Evolutionary conservation across 2,888 invertebrate genomes (phyloP).

Genomic region (Leptothorax acervorum): DNA sequence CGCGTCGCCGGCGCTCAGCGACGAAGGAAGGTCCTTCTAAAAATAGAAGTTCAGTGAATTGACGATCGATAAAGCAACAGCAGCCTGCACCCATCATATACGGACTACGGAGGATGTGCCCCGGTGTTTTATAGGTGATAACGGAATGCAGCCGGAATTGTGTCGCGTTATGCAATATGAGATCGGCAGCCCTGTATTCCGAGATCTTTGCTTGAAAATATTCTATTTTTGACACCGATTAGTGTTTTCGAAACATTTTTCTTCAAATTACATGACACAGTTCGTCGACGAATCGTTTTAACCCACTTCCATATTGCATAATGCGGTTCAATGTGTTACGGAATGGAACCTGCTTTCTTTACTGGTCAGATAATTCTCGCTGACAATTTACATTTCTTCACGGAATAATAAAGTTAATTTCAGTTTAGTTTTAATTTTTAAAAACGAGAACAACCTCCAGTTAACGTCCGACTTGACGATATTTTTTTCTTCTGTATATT

Average conservation of each 20-base stretch:
- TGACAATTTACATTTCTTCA: background rate
- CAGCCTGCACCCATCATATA: slow-evolving; percentile 47
- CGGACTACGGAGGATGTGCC: slow-evolving; percentile 18
- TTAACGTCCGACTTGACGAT: background rate
- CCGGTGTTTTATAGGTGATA: slow-evolving; percentile 45
- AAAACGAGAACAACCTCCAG: background rate
- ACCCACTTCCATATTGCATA: slow-evolving; percentile 9
- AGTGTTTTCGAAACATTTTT: background rate
- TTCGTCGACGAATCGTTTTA: background rate
- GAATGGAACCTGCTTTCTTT: slow-evolving; percentile 23
- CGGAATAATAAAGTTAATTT: background rate
- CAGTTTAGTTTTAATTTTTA: background rate
- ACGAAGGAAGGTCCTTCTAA: slow-evolving; percentile 57
- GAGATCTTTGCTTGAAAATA: background rate
- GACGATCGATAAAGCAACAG: slow-evolving; percentile 59
- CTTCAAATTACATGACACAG: slow-evolving; percentile 3
- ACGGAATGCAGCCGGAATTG: slow-evolving; percentile 27
- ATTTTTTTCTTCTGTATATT: background rate
- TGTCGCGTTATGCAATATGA: slow-evolving; percentile 26
- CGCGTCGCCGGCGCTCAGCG: slow-evolving; percentile 41
- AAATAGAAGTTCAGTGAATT: slow-evolving; percentile 60
- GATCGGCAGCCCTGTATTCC: background rate
- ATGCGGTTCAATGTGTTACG: background rate
- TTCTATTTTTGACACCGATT: background rate
- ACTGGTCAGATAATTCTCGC: background rate